Percentiles rank a stretch among this genome's conserved stretches.
Evolutionary conservation across 1,140 invertebrate genomes (phyloP).

Genomic region (Armadillidium nasatum): DNA sequence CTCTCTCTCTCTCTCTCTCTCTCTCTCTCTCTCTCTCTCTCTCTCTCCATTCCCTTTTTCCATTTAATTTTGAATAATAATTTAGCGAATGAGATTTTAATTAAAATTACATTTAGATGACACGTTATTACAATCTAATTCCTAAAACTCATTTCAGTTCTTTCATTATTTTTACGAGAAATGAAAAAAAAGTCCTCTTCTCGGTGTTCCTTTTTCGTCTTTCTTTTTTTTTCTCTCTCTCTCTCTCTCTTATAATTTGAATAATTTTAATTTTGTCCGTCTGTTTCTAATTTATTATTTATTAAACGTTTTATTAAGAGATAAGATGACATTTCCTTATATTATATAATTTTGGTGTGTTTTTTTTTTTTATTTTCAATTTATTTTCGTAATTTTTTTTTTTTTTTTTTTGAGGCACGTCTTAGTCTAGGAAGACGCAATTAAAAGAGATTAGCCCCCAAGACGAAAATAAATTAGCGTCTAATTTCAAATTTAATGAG

Average conservation of each 20-base stretch:
- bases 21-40: too few relatives aligned
- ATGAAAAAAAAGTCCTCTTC: not conserved
- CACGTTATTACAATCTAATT: conserved; percentile 2
- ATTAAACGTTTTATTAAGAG: not conserved
- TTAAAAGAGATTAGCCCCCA: not conserved
- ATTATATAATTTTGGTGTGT: not conserved
- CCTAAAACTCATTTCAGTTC: not conserved
- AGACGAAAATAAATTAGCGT: conserved; percentile 6
- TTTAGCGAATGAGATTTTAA: not conserved
- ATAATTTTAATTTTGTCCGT: too few relatives aligned
- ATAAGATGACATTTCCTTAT: not conserved
- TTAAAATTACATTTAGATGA: not conserved
- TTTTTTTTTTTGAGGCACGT: not conserved
- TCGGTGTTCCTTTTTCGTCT: too few relatives aligned
- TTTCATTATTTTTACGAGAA: not conserved
- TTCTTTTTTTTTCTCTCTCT: too few relatives aligned
- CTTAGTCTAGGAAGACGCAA: not conserved
- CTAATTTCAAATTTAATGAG: conserved; percentile 7
- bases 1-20: too few relatives aligned
- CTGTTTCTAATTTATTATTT: not conserved
- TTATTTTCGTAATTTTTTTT: not conserved
- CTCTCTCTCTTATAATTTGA: too few relatives aligned
- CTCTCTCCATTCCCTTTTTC: not conserved
- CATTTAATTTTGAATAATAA: not conserved
- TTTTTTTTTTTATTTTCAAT: not conserved